Base-by-base conservation (phyloP, 2,888 invertebrate species). In the Synergus itoensis region DNA sequence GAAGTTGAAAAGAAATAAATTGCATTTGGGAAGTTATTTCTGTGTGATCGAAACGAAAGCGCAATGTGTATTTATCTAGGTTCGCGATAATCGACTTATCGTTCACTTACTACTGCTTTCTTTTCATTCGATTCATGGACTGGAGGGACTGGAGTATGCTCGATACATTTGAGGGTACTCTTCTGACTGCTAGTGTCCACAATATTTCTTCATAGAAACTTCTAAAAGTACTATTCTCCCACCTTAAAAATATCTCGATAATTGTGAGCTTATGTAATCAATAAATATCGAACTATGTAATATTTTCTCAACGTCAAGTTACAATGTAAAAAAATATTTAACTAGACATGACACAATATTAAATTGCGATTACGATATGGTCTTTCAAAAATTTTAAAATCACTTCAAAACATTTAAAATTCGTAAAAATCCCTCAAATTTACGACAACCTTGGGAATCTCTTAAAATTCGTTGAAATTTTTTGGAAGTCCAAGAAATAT, bases 41-140 rank as follows among this genome's bases (percentile, higher is more conserved):
- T 62, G 36, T 73, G 18, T 77, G 57, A 75, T 73, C 75, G 77
- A 80, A 77, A 78, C 3, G 67, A 84, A 83, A 86, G 80, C 84
- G 83, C 83, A 82, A 76, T 80, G 80, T 75, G 82, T 90, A 86
- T 90, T 90, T 90, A 89, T 89, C 87, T 87, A 89, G 87, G 86
- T 84, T 85, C 81, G 82, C 77, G 86, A 84, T 89, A 90, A 90
- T 90, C 87, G 87, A 89, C 86, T 90, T 90, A 88, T 86, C 85
- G 84, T 80, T 82, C 87, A 81, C 83, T 83, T 80, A 83, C 80
- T 83, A 83, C 79, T 91, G 91, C 91, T 91, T 90, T 90, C 90
- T 90, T 90, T 90, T 88, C 90, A 90, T 90, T 88, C 88, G 86
- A 88, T 88, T 89, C 87, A 87, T 78, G 79, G 83, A 83, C 21